Conservation (phyloP, 2,888 invertebrate genomes). For the Macrosiphum euphorbiae region DNA sequence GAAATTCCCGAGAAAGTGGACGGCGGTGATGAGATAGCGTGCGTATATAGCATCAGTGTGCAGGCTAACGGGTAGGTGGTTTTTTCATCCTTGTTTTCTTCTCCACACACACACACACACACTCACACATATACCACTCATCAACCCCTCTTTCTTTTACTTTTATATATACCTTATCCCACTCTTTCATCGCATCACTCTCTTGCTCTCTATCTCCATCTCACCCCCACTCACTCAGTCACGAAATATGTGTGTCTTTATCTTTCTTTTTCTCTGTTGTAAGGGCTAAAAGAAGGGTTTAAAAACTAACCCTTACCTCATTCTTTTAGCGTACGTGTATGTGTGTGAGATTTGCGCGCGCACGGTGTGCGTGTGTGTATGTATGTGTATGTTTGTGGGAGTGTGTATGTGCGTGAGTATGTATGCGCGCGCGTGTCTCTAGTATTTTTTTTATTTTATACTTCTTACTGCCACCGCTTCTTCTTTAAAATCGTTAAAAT, state of each 20-base stretch:
- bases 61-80: constrained; percentile 45
- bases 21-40: constrained; percentile 56
- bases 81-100: constrained; percentile 53
- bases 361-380: neutral
- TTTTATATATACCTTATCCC: constrained; percentile 31
- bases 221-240: neutral
- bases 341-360: constrained; percentile 58
- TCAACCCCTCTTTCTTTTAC: constrained; percentile 46
- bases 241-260: constrained; percentile 37
- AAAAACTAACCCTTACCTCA: constrained; percentile 65
- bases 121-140: constrained; percentile 11
- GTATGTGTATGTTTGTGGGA: neutral
- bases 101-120: neutral
- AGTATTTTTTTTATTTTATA: constrained; percentile 38
- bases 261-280: constrained; percentile 48
- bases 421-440: constrained; percentile 47
- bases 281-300: constrained; percentile 62
- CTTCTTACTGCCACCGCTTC: constrained; percentile 52
- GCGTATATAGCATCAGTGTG: neutral
- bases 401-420: constrained; percentile 57
- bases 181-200: neutral
- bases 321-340: constrained; percentile 54
- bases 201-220: neutral
- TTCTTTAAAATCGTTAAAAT: constrained; percentile 68
- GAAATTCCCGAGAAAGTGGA: constrained; percentile 63